These are phyloP conservation scores for Sebastes fasciatus DNA, from an alignment of 2,113 vertebrate genomes.

Conservation along the genomic window DNA sequence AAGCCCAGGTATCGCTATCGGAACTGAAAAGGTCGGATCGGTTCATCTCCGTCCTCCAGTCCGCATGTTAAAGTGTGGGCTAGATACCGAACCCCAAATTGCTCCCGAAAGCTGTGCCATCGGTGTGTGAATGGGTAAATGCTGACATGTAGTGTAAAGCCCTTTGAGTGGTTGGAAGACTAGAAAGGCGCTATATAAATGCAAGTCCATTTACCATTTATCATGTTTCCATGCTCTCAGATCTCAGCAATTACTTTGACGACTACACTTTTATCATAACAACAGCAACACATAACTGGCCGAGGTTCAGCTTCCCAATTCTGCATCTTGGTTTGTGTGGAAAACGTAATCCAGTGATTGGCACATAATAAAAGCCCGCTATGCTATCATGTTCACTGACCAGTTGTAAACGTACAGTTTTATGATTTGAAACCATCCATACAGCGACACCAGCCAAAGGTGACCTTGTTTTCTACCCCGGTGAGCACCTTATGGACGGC, in stretches of 20 bases:
- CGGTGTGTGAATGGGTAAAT: too few species aligned
- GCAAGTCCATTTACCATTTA: too few species aligned
- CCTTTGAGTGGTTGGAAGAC: too few species aligned
- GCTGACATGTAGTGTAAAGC: too few species aligned
- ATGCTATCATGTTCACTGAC: not conserved
- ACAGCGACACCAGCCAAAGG: not conserved
- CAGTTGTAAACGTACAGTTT: not conserved
- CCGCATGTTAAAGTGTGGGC: too few species aligned
- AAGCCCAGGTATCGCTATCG: too few species aligned
- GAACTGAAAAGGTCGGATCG: too few species aligned
- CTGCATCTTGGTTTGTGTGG: not conserved
- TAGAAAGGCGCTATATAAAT: too few species aligned
- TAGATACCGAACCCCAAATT: too few species aligned
- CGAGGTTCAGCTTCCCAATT: not conserved
- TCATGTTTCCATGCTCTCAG: too few species aligned
- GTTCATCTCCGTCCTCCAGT: too few species aligned
- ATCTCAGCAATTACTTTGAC: not conserved
- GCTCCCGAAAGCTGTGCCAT: too few species aligned
- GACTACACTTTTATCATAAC: not conserved
- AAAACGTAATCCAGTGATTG: not conserved
- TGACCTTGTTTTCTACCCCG: constrained; percentile 2
- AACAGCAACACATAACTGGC: not conserved
- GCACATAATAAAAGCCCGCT: not conserved
- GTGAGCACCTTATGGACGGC: not conserved
- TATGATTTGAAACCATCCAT: not conserved